A percentile compares a stretch with the other conserved stretches of the same genome.
phyloP scores from a whole-genome alignment of 1,140 invertebrate genomes.

The Euura lappo region DNA sequence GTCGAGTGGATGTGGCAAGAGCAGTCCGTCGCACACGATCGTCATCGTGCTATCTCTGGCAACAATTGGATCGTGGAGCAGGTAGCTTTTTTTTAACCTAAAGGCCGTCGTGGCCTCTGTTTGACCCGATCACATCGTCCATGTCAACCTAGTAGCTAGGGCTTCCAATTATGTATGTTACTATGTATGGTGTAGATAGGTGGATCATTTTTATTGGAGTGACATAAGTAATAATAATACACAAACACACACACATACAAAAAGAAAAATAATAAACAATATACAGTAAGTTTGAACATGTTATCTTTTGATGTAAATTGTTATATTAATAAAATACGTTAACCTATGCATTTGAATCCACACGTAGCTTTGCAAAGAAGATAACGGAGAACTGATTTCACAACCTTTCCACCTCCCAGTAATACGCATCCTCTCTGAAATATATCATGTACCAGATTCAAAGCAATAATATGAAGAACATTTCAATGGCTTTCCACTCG shows the following conservation, averaged over 20 bases:
- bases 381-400: no score
- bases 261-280: slow-evolving; percentile 16
- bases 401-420: no score
- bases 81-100: slow-evolving; percentile 28
- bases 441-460: no score
- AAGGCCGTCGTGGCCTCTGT: neutral
- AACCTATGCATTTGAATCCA: slow-evolving; percentile 16
- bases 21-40: slow-evolving; percentile 19
- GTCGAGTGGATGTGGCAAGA: slow-evolving; percentile 31
- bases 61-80: slow-evolving; percentile 21
- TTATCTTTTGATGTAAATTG: slow-evolving; percentile 59
- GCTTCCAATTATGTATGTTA: slow-evolving; percentile 62
- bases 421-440: no score
- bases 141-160: slow-evolving; percentile 62
- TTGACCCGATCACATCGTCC: slow-evolving; percentile 56
- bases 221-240: slow-evolving; percentile 6
- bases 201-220: slow-evolving; percentile 51
- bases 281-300: slow-evolving; percentile 52
- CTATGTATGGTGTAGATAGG: slow-evolving; percentile 59
- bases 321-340: slow-evolving; percentile 37
- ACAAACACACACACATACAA: neutral
- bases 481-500: no score
- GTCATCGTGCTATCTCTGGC: slow-evolving; percentile 30
- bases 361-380: no score
- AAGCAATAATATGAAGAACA: no score